phyloP scores from a whole-genome alignment of 2,888 invertebrate genomes.

The Ashinkailepas kermadecensis region DNA sequence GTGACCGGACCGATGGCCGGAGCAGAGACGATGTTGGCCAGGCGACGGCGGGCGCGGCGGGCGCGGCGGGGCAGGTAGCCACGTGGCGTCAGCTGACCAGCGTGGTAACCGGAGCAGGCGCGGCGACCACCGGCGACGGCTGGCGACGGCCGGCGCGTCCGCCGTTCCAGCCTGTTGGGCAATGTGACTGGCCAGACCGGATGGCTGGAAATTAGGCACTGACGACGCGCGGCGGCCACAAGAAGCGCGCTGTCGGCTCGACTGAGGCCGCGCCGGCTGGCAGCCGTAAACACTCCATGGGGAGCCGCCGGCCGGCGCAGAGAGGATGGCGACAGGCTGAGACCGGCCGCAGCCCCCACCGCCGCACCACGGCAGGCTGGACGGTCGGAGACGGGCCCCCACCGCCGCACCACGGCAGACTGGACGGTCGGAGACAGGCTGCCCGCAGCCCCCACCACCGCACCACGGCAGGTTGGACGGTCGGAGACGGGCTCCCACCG shows the following conservation, averaged over 20 bases:
- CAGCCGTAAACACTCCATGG: not conserved
- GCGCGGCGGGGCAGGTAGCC: no score
- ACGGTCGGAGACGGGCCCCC: not conserved
- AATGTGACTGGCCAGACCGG: constrained; percentile 2
- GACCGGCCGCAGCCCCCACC: no score
- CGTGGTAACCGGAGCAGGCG: not conserved
- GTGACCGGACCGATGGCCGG: no score
- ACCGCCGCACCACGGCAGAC: not conserved
- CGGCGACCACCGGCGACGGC: not conserved
- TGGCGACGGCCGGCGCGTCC: not conserved
- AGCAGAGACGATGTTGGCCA: no score
- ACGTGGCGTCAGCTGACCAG: no score
- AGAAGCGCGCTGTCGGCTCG: constrained; percentile 8
- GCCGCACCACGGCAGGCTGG: not conserved
- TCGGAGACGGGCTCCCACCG: no score
- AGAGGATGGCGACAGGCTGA: not conserved
- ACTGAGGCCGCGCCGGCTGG: not conserved
- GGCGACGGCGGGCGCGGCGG: no score
- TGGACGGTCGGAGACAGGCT: not conserved
- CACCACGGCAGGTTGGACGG: not conserved
- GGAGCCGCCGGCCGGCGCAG: not conserved
- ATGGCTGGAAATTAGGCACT: constrained; percentile 8
- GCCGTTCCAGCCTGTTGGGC: not conserved
- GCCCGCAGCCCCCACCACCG: not conserved
- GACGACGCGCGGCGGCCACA: not conserved